Percentiles rank a stretch among this genome's conserved stretches.
Conservation (phyloP, 2,113 vertebrate species). For the Pelmatolapia mariae region DNA sequence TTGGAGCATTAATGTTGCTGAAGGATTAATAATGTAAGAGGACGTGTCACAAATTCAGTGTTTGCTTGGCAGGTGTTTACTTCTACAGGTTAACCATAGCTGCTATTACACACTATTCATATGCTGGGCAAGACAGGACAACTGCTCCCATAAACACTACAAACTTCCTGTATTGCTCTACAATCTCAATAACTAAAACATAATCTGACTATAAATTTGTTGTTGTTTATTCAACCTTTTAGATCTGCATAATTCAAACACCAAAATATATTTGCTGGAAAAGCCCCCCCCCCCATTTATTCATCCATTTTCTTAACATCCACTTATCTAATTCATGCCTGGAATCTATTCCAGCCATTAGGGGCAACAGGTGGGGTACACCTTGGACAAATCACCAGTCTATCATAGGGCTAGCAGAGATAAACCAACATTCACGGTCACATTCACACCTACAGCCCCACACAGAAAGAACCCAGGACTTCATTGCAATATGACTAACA, state of each 20-base stretch:
- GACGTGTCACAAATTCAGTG: background rate
- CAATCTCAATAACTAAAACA: background rate
- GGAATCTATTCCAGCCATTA: background rate
- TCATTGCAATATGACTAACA: background rate
- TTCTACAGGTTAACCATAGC: background rate
- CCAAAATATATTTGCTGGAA: background rate
- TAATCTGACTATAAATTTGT: background rate
- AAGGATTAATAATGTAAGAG: background rate
- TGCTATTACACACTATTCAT: background rate
- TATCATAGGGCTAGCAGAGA: background rate
- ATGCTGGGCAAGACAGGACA: background rate
- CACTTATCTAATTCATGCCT: background rate
- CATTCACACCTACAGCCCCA: background rate
- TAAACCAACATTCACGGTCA: fast-evolving
- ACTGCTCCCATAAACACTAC: background rate
- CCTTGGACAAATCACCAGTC: background rate
- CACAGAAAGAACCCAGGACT: background rate
- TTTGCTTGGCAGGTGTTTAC: background rate
- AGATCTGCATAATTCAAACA: background rate
- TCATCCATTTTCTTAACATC: background rate
- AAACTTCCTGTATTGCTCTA: background rate
- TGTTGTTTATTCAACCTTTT: background rate
- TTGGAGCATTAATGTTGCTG: background rate
- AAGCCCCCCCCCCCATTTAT: background rate
- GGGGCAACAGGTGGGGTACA: background rate